A percentile compares a stretch with the other conserved stretches of the same genome.
Evolutionary conservation across 2,888 invertebrate species (phyloP).

Genomic region (Lasioglossum pauxillum): DNA sequence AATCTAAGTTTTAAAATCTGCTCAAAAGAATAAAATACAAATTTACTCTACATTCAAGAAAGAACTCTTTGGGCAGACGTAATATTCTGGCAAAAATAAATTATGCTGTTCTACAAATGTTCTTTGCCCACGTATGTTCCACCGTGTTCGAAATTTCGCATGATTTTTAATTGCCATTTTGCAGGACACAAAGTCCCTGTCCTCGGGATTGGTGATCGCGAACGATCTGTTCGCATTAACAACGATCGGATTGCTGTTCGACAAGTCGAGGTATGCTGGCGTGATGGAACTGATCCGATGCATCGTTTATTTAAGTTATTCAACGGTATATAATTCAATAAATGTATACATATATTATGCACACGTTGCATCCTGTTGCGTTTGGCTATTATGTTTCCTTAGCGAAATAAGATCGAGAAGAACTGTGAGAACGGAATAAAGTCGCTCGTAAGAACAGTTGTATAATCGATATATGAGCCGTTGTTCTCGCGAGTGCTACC

Average conservation of each 20-base stretch:
- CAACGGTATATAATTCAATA: conserved; percentile 57
- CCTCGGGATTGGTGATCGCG: conserved; percentile 86
- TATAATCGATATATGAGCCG: background rate
- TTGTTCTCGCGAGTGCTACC: too few species aligned
- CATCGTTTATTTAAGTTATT: conserved; percentile 86
- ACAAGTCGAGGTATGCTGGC: conserved; percentile 87
- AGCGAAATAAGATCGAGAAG: conserved; percentile 27
- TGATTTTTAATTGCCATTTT: conserved; percentile 72
- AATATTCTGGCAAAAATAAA: too few species aligned
- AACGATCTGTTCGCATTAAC: conserved; percentile 90
- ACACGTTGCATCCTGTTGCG: conserved; percentile 67
- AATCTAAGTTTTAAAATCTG: too few species aligned
- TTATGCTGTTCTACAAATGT: too few species aligned
- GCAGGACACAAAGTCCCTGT: conserved; percentile 88
- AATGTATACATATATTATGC: conserved; percentile 64
- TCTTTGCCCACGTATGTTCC: too few species aligned
- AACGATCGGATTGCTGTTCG: conserved; percentile 90
- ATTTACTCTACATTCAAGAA: too few species aligned
- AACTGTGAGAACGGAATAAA: background rate
- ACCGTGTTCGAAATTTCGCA: too few species aligned
- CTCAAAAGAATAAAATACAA: too few species aligned
- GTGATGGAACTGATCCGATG: conserved; percentile 89
- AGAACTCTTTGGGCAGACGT: too few species aligned
- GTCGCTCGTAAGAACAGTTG: background rate
- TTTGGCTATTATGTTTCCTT: conserved; percentile 72